Evolutionary conservation across 53 echinoderm and acorn worm species (phyloP).

Genomic region (Crossaster papposus): DNA sequence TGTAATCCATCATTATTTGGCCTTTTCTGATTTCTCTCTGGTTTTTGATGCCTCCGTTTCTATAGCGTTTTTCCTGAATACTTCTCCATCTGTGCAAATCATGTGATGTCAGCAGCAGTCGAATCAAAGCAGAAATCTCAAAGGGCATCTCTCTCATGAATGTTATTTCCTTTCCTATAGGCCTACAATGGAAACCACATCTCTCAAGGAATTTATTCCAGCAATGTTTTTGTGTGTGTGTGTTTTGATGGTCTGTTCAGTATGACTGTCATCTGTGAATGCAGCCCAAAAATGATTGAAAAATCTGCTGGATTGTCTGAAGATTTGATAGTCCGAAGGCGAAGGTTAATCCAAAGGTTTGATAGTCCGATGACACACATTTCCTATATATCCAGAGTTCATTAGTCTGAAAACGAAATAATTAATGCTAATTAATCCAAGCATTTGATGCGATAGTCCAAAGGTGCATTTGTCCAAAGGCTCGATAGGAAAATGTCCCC

Average conservation of each 20-base stretch:
- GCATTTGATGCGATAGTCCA: no score
- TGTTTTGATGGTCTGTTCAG: neutral
- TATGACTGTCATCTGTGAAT: neutral
- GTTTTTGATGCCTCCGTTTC: neutral
- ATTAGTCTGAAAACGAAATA: no score
- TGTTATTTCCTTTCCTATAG: neutral
- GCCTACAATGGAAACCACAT: neutral
- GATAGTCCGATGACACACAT: no score
- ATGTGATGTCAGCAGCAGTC: conserved; percentile 34
- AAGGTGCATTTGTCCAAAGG: no score
- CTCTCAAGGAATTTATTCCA: neutral
- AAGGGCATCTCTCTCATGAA: neutral
- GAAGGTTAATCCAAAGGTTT: no score
- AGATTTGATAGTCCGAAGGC: no score
- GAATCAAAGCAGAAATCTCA: neutral
- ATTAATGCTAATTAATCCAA: no score
- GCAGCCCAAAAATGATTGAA: neutral
- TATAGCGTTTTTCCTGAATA: neutral
- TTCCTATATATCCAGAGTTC: no score
- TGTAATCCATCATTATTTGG: conserved; percentile 36
- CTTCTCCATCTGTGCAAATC: conserved; percentile 42
- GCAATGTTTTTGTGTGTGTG: neutral
- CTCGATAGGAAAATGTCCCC: no score
- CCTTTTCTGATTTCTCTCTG: neutral
- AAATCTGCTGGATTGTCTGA: no score